Base-by-base conservation (phyloP, 2,797 vertebrate genomes). In the Crenichthys baileyi region DNA sequence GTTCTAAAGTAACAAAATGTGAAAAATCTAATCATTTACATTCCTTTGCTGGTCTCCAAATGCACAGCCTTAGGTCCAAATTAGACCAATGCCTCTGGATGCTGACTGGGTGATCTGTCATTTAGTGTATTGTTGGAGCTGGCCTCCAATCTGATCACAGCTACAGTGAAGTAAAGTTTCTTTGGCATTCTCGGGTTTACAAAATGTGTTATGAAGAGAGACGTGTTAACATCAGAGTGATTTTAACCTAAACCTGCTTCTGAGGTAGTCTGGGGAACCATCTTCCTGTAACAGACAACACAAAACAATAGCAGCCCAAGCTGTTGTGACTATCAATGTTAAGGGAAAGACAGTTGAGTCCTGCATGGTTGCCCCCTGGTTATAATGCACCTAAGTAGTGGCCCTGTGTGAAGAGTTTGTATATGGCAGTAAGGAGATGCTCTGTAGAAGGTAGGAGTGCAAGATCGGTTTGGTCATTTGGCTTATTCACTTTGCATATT, bases 211-310 rank as follows among this genome's bases (percentile, higher is more conserved):
- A 39, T 24, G 36, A 67, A 41, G 36, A 41, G 18, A 67, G 63
- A 67, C 9, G 5, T 39, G 63, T 67, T 16, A 67, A 41, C 31
- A 41, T 41, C 31, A 9, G 36, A 36, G 36, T 41, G 36, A 41
- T 67, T 67, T 41, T 41, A 67, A 63, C 29, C 60, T 20, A 63
- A 67, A 41, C 3, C 68, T 50, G 60, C 71, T 79, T 68, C 70
- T 77, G 67, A 65, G 73, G 77, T 72, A 72, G 77, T 12, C 18
- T 41, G 20, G 63, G 36, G 63, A 67, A 67, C 36, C 63, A 41
- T 67, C 20, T 24, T 67, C 63, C 16, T 39, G 9, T 5, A 22
- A 39, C 63, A 67, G 31, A 67, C 36, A 41, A 67, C 63, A 41
- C 31, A 39, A 67, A 67, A 67, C 63, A 41, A 24, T 12, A 67